Percentiles rank a stretch among this genome's conserved stretches.
Conservation (phyloP, 2,797 vertebrate species). For the Schizothorax lantsangensis region DNA sequence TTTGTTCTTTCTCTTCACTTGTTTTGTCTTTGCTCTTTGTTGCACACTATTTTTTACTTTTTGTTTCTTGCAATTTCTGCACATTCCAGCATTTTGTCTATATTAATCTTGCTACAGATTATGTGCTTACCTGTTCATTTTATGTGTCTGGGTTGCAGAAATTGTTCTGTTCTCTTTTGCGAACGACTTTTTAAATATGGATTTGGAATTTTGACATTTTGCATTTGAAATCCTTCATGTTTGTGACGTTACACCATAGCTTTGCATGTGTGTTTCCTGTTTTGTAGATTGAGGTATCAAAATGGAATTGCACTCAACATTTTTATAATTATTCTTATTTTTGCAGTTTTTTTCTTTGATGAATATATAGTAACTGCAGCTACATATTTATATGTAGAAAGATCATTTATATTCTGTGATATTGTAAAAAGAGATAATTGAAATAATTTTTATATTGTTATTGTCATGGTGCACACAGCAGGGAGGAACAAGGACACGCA, state of each 20-base stretch:
- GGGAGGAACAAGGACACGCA: too few species aligned
- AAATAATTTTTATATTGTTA: too few species aligned
- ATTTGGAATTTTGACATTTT: not conserved
- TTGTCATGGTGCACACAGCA: too few species aligned
- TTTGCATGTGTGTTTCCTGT: not conserved
- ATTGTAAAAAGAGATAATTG: not conserved
- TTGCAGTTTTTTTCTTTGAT: not conserved
- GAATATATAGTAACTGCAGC: not conserved
- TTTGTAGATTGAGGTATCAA: not conserved
- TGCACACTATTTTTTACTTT: constrained; percentile 3
- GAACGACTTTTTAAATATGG: not conserved
- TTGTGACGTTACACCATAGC: not conserved
- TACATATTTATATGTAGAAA: not conserved
- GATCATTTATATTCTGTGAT: not conserved
- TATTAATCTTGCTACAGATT: constrained; percentile 16
- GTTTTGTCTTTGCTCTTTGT: not conserved
- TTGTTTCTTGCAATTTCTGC: constrained; percentile 1
- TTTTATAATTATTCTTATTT: not conserved
- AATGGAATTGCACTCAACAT: not conserved
- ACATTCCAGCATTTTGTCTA: not conserved
- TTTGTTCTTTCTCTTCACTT: not conserved
- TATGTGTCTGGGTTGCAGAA: constrained; percentile 1
- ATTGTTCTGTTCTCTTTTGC: not conserved
- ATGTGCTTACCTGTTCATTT: constrained; percentile 2
- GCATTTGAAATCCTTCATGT: not conserved